Evolutionary conservation across 2,888 invertebrate species (phyloP).

Genomic region (Buathra laborator): DNA sequence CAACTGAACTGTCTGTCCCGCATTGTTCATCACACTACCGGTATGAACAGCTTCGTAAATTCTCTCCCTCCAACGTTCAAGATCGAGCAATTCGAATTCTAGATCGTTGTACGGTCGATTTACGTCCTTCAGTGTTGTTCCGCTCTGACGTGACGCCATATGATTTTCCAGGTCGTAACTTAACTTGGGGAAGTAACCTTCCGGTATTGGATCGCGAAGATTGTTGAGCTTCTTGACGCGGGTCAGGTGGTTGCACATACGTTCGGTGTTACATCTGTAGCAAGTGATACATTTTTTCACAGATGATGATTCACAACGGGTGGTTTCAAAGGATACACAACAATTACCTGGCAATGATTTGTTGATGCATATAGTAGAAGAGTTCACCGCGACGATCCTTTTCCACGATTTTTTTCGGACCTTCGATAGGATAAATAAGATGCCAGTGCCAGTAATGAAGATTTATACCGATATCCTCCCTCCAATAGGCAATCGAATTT

Average conservation of each 20-base stretch:
- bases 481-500: constrained; percentile 93
- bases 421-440: constrained; percentile 93
- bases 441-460: constrained; percentile 98
- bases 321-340: neutral
- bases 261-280: constrained; percentile 91
- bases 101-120: constrained; percentile 90
- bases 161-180: constrained; percentile 92
- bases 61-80: constrained; percentile 92
- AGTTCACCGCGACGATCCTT: constrained; percentile 93
- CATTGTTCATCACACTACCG: constrained; percentile 87
- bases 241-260: constrained; percentile 90
- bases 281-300: too few species aligned
- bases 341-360: constrained; percentile 88
- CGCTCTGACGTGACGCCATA: constrained; percentile 89
- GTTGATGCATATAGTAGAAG: constrained; percentile 93
- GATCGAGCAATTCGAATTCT: constrained; percentile 88
- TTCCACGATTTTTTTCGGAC: constrained; percentile 88
- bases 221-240: constrained; percentile 89
- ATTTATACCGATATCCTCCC: constrained; percentile 94
- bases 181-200: constrained; percentile 94
- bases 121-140: constrained; percentile 87
- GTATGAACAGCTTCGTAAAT: constrained; percentile 90
- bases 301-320: neutral
- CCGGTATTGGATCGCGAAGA: constrained; percentile 89
- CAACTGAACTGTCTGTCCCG: constrained; percentile 87